A percentile compares a stretch with the other conserved stretches of the same genome.
Evolutionary conservation across 2,797 vertebrate genomes (phyloP).

Genomic region (Pseudomugil gertrudae): DNA sequence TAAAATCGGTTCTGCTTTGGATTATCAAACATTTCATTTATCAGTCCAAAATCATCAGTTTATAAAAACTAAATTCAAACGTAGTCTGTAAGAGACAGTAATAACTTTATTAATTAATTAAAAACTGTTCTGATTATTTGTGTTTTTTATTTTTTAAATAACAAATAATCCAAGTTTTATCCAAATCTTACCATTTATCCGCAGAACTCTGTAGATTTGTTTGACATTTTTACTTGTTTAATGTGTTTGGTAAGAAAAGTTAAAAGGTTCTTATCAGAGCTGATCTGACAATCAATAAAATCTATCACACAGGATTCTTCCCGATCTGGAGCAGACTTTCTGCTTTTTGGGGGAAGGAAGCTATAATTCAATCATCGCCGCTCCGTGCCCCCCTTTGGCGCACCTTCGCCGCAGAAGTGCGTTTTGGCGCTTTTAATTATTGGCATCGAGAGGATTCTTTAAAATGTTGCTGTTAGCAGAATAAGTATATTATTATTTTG

Average conservation of each 20-base stretch:
- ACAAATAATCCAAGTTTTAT: neutral
- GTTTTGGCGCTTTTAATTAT: slow-evolving; percentile 51
- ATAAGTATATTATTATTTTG: slow-evolving; percentile 33
- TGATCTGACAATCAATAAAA: slow-evolving; percentile 67
- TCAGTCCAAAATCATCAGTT: neutral
- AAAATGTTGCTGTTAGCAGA: slow-evolving; percentile 46
- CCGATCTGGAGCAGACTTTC: slow-evolving; percentile 13
- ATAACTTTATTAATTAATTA: neutral
- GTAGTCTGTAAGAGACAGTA: neutral
- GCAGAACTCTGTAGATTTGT: neutral
- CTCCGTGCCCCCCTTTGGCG: slow-evolving; percentile 45
- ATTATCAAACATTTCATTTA: neutral
- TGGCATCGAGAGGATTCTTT: slow-evolving; percentile 37
- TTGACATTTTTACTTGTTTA: slow-evolving; percentile 10
- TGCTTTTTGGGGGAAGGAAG: neutral
- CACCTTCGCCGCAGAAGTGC: slow-evolving; percentile 39
- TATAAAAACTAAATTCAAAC: neutral
- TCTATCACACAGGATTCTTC: slow-evolving; percentile 50
- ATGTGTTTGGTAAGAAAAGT: slow-evolving; percentile 36
- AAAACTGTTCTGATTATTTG: neutral
- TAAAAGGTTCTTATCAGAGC: slow-evolving; percentile 49
- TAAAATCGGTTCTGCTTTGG: neutral
- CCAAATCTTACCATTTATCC: neutral
- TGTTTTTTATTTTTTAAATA: neutral
- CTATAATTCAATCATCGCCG: slow-evolving; percentile 46